Conservation (phyloP, 2,888 invertebrate species). For the Ophion obscuratus region DNA sequence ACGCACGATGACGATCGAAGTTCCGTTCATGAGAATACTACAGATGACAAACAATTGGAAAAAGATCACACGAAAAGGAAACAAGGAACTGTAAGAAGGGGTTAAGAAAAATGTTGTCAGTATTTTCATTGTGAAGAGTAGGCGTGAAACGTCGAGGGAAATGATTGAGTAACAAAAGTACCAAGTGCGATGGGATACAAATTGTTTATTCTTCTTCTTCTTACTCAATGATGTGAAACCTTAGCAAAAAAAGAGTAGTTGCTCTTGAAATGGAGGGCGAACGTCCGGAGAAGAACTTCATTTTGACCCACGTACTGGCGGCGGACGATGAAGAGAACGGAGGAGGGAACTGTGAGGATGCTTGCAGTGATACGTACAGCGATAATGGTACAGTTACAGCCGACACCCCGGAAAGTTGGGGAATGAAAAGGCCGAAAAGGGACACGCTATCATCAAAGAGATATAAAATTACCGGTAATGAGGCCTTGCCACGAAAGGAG, state of each 20-base stretch:
- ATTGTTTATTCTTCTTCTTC: slow-evolving; percentile 26
- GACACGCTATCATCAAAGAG: slow-evolving; percentile 5
- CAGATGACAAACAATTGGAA: slow-evolving; percentile 22
- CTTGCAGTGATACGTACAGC: slow-evolving; percentile 5
- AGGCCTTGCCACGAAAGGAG: slow-evolving; percentile 24
- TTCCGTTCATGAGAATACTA: slow-evolving; percentile 27
- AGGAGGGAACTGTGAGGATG: slow-evolving; percentile 10
- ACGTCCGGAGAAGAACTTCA: slow-evolving; percentile 7
- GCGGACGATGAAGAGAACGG: slow-evolving; percentile 6
- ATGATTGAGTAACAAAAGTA: slow-evolving; percentile 30
- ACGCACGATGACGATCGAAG: slow-evolving; percentile 27
- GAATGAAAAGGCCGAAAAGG: slow-evolving; percentile 6
- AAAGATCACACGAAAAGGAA: slow-evolving; percentile 40
- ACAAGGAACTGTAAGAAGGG: slow-evolving; percentile 36
- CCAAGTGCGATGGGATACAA: slow-evolving; percentile 21
- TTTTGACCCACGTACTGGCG: slow-evolving; percentile 13
- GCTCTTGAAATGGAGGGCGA: slow-evolving; percentile 5
- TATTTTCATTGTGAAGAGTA: slow-evolving; percentile 33
- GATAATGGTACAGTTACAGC: slow-evolving; percentile 15
- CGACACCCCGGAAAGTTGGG: slow-evolving; percentile 6
- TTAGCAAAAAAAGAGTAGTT: slow-evolving; percentile 15
- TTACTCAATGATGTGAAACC: slow-evolving; percentile 12
- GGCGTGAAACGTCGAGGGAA: background rate
- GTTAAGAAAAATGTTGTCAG: slow-evolving; percentile 24
- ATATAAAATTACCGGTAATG: slow-evolving; percentile 11